phyloP scores from a whole-genome alignment of 2,797 vertebrate genomes.

The Aotus griseimembra region DNA sequence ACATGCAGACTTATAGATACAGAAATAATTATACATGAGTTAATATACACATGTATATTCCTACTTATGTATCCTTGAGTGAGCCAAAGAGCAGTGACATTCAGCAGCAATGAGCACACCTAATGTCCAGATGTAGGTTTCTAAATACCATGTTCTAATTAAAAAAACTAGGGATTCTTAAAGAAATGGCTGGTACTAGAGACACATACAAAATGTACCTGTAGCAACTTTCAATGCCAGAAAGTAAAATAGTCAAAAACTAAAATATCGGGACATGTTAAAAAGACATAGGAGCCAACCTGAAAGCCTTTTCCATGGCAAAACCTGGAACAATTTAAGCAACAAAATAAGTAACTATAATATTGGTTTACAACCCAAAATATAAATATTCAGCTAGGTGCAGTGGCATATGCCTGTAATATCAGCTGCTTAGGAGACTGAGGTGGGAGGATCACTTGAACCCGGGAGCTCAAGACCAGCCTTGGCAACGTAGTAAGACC shows the following conservation, averaged over 20 bases:
- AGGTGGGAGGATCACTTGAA: neutral
- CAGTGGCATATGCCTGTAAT: neutral
- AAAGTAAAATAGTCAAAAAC: neutral
- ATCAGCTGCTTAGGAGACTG: neutral
- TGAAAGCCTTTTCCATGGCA: neutral
- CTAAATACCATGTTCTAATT: neutral
- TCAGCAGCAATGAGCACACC: neutral
- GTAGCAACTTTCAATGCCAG: neutral
- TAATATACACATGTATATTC: fast-evolving
- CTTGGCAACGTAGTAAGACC: neutral
- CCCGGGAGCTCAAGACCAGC: neutral
- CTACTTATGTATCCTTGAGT: neutral
- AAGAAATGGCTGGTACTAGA: neutral
- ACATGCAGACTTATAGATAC: neutral
- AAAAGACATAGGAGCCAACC: neutral
- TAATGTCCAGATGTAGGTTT: neutral
- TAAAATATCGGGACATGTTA: neutral
- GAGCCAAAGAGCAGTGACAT: neutral
- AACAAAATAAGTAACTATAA: neutral
- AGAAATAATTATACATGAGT: neutral
- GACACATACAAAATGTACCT: neutral
- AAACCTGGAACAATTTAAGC: neutral
- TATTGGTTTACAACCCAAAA: neutral
- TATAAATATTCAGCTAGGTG: neutral
- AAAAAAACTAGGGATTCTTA: neutral